Base-by-base conservation (phyloP, 2,888 invertebrate species). In the Apoderus coryli region DNA sequence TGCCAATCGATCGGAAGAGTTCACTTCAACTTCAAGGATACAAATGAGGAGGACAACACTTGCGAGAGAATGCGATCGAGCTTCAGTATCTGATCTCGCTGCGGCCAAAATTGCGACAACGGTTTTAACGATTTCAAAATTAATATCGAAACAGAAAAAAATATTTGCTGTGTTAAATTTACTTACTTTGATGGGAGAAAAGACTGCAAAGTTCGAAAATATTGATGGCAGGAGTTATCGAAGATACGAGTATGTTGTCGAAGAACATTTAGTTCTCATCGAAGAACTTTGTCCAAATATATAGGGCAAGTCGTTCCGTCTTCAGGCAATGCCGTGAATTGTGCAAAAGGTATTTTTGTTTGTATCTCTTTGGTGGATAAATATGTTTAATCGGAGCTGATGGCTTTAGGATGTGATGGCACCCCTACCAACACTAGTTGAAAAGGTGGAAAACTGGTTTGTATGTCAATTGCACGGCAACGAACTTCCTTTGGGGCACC, bases 401-500 rank as follows among this genome's bases (percentile, higher is more conserved):
- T 19, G n/a, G 19, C 19, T 19, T 7, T 19, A 19, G 19, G 19
- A 19, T 19, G 19, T 19, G 19, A 19, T 19, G 19, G 19, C 19
- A 19, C 19, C n/a, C 19, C 19, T 19, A 19, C 19, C 19, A 19
- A 19, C n/a, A 19, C 19, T 19, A n/a, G 19, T 19, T 6, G 7
- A 19, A 19, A 19, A 19, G 19, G 19, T 19, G 19, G 19, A 19
- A 19, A 7, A 19, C 19, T 19, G 19, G 19, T 19, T 19, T 19
- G 19, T 19, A n/a, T 19, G 19, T n/a, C 19, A 19, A n/a, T 19
- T 19, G n/a, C 19, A 19, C n/a, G 19, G 19, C 6, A 19, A 19
- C 19, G 19, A 19, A n/a, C 19, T 19, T 19, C 19, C 19, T 19
- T 19, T 19, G 19, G n/a, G 19, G 19, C 19, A 19, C 19, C n/a